These are phyloP conservation scores for Asteroscopus sphinx DNA, from an alignment of 2,888 invertebrate genomes.

Conservation along the genomic window DNA sequence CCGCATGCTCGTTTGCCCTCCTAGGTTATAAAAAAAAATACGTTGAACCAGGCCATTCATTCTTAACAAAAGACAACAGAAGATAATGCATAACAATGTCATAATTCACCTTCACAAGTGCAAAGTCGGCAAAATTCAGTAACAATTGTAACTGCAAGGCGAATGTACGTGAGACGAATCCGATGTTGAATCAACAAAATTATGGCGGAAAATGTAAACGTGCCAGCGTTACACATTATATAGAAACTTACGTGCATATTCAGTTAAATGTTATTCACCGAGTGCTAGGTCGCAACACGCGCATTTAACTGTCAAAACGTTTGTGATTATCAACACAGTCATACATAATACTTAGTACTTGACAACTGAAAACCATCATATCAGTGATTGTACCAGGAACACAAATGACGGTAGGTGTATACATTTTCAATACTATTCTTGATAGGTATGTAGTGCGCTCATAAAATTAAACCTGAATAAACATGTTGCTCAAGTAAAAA, in stretches of 20 bases:
- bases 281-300: conserved; percentile 48
- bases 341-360: too few relatives aligned
- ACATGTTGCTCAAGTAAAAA: neutral
- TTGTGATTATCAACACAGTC: conserved; percentile 17
- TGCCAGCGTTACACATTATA: conserved; percentile 61
- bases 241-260: conserved; percentile 49
- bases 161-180: conserved; percentile 82
- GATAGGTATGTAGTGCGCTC: conserved; percentile 11
- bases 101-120: conserved; percentile 49
- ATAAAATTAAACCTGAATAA: conserved; percentile 9
- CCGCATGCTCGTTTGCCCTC: too few relatives aligned
- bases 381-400: conserved; percentile 26
- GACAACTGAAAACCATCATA: neutral
- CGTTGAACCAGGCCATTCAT: neutral
- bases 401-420: conserved; percentile 52
- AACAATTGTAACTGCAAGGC: conserved; percentile 60
- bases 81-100: conserved; percentile 33
- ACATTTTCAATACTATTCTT: conserved; percentile 16
- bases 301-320: conserved; percentile 1
- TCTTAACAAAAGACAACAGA: conserved; percentile 16
- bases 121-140: conserved; percentile 56
- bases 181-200: conserved; percentile 84
- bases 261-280: conserved; percentile 52
- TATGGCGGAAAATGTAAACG: conserved; percentile 79
- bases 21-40: too few relatives aligned